phyloP scores from a whole-genome alignment of 2,113 vertebrate genomes.

The Thymallus thymallus region DNA sequence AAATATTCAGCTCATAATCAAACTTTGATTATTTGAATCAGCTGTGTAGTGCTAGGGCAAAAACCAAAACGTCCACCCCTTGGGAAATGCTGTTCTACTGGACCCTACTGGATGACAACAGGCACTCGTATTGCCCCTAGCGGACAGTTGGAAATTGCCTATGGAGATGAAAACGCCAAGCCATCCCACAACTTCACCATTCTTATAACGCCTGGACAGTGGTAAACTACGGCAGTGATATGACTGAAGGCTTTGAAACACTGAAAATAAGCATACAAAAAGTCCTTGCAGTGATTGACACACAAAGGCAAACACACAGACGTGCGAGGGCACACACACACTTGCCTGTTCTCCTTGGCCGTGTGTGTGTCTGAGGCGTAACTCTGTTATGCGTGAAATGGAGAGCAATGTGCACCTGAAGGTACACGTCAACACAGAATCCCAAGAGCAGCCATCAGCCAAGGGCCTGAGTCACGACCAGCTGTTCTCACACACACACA shows the following conservation, averaged over 20 bases:
- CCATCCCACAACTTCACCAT: too few relatives aligned
- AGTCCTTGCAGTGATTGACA: neutral
- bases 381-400: constrained; percentile 48
- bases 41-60: too few relatives aligned
- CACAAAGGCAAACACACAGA: constrained; percentile 12
- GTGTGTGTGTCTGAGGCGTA: constrained; percentile 32
- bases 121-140: too few relatives aligned
- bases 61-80: too few relatives aligned
- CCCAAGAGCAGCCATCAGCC: constrained; percentile 53
- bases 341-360: constrained; percentile 17
- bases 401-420: constrained; percentile 56
- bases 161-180: too few relatives aligned
- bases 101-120: too few relatives aligned
- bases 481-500: constrained; percentile 49
- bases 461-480: constrained; percentile 49
- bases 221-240: too few relatives aligned
- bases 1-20: too few relatives aligned
- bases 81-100: too few relatives aligned
- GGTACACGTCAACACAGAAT: constrained; percentile 54
- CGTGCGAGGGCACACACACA: neutral
- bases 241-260: neutral
- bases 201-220: too few relatives aligned
- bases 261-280: neutral
- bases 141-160: too few relatives aligned
- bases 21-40: too few relatives aligned